A percentile compares a stretch with the other conserved stretches of the same genome.
Conservation (phyloP, 2,113 vertebrate species). For the Phrynocephalus versicolor region DNA sequence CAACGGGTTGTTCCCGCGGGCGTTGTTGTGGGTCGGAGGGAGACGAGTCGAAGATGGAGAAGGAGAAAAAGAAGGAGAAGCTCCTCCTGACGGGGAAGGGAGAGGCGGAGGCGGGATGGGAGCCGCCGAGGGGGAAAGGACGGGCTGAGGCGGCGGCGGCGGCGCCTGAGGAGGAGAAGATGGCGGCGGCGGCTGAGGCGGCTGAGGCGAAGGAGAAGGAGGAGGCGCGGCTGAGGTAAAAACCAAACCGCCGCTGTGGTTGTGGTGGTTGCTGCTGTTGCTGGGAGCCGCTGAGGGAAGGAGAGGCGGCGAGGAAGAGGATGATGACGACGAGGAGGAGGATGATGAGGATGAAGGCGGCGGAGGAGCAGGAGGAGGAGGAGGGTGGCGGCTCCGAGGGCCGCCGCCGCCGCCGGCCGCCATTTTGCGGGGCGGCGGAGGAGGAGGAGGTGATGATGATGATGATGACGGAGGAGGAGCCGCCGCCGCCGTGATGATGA, state of each 20-base stretch:
- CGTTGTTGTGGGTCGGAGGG: too few species aligned
- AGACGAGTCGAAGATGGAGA: too few species aligned
- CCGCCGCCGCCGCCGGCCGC: constrained; percentile 73
- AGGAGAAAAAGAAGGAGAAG: too few species aligned
- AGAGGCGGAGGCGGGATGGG: background rate
- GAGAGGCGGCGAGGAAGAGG: constrained; percentile 49
- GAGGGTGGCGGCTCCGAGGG: too few species aligned
- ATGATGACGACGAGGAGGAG: constrained; percentile 1
- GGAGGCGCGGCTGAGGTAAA: background rate
- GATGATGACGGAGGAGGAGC: constrained; percentile 10
- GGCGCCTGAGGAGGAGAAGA: constrained; percentile 70
- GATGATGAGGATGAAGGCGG: constrained; percentile 3
- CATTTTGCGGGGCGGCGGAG: constrained; percentile 77
- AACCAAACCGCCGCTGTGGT: too few species aligned
- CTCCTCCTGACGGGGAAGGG: constrained; percentile 58
- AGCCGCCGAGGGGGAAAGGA: constrained; percentile 44
- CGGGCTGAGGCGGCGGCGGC: constrained; percentile 52
- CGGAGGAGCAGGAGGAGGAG: constrained; percentile 1
- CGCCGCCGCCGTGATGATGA: constrained; percentile 13
- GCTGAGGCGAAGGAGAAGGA: constrained; percentile 53
- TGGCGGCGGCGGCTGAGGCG: constrained; percentile 68
- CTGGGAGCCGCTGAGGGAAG: constrained; percentile 71
- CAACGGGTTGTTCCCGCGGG: too few species aligned
- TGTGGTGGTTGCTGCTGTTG: too few species aligned
- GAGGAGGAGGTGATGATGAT: background rate